Conservation (phyloP, 1,140 invertebrate genomes). For the Drosophila funebris region DNA sequence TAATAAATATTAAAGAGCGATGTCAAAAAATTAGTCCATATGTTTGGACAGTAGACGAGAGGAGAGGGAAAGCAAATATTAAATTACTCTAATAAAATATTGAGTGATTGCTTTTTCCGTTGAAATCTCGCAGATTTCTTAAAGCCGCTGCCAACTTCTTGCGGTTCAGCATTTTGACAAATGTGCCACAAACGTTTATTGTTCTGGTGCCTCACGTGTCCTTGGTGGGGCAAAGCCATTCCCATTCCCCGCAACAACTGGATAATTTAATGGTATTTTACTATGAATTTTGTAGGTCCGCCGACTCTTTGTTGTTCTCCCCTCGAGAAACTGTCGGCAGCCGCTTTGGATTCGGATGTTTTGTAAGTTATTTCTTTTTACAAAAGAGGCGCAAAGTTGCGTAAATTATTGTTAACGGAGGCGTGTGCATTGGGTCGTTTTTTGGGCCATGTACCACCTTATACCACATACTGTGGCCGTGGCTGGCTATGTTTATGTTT, state of each 20-base stretch:
- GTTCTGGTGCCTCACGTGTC: constrained; percentile 48
- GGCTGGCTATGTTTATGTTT: constrained; percentile 19
- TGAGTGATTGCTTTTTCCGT: constrained; percentile 66
- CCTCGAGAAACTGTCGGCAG: not conserved
- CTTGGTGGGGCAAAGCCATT: constrained; percentile 13
- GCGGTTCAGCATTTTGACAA: constrained; percentile 71
- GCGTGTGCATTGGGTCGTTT: constrained; percentile 58
- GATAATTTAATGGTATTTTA: constrained; percentile 75
- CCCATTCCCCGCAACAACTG: constrained; percentile 15
- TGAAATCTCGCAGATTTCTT: constrained; percentile 37
- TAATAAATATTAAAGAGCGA: constrained; percentile 79
- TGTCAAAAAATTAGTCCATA: constrained; percentile 53
- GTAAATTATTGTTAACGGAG: constrained; percentile 80
- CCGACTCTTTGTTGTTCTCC: constrained; percentile 39
- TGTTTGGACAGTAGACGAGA: not conserved
- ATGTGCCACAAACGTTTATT: constrained; percentile 71
- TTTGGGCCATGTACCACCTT: constrained; percentile 17
- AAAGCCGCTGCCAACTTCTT: constrained; percentile 41
- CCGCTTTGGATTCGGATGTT: constrained; percentile 29
- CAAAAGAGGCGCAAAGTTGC: constrained; percentile 81
- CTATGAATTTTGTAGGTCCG: constrained; percentile 65
- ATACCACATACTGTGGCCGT: not conserved
- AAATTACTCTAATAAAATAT: constrained; percentile 80
- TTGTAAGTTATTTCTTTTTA: constrained; percentile 77
- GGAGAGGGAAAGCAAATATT: constrained; percentile 51